Percentiles rank a stretch among this genome's conserved stretches.
Conservation (phyloP, 2,113 vertebrate species). For the Shinisaurus crocodilurus region DNA sequence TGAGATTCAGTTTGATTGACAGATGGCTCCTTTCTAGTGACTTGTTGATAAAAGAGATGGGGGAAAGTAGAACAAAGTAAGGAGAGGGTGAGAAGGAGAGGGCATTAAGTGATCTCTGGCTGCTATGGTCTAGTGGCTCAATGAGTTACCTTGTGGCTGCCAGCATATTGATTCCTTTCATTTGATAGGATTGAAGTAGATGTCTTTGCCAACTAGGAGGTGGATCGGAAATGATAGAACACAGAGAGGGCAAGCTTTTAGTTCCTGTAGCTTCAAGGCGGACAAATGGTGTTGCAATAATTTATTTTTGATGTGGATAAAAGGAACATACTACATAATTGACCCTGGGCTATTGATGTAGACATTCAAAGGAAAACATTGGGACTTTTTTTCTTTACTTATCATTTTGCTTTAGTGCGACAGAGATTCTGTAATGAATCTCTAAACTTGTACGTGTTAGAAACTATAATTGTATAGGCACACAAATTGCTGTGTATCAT, state of each 20-base stretch:
- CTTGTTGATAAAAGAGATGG: constrained; percentile 63
- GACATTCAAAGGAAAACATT: constrained; percentile 41
- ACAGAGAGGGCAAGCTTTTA: constrained; percentile 33
- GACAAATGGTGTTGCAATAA: constrained; percentile 44
- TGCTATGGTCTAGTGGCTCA: constrained; percentile 67
- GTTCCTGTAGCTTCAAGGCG: constrained; percentile 56
- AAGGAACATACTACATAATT: constrained; percentile 41
- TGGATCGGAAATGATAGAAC: constrained; percentile 54
- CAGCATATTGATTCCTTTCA: constrained; percentile 70
- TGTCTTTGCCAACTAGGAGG: constrained; percentile 51
- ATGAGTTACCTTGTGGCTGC: constrained; percentile 59
- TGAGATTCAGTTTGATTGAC: constrained; percentile 68
- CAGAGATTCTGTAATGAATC: constrained; percentile 37
- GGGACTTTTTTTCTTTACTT: constrained; percentile 56
- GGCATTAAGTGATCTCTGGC: constrained; percentile 56
- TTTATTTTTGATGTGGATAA: constrained; percentile 61
- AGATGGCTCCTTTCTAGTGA: constrained; percentile 67
- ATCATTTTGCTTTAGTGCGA: constrained; percentile 20
- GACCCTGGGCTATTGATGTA: constrained; percentile 41
- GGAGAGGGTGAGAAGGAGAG: constrained; percentile 50
- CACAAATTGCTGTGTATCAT: neutral
- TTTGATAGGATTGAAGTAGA: constrained; percentile 65
- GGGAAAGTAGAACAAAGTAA: constrained; percentile 40
- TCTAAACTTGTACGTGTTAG: constrained; percentile 10
- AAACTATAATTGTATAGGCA: neutral